Conservation (phyloP, 2,888 invertebrate species). For the Andrena trimmerana region DNA sequence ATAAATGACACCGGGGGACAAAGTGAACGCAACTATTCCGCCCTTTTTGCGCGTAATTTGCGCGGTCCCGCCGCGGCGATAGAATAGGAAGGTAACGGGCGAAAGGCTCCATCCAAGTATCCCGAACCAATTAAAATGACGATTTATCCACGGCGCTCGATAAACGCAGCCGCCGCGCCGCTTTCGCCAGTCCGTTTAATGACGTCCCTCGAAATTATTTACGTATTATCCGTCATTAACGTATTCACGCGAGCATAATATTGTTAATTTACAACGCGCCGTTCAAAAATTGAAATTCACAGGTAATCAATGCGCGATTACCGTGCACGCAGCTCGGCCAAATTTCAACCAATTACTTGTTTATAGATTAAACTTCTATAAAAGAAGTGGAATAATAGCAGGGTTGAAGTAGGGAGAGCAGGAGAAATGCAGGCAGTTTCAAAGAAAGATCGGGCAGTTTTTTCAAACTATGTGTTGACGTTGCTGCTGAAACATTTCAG, state of each 20-base stretch:
- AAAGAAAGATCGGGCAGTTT: too few relatives aligned
- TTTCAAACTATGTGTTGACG: too few relatives aligned
- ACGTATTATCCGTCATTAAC: constrained; percentile 41
- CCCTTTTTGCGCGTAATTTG: constrained; percentile 17
- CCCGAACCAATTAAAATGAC: constrained; percentile 34
- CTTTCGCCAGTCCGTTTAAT: constrained; percentile 32
- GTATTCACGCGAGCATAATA: constrained; percentile 37
- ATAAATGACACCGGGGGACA: constrained; percentile 61
- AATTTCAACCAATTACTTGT: constrained; percentile 9
- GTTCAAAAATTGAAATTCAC: constrained; percentile 37
- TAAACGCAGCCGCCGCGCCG: constrained; percentile 13
- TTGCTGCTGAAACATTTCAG: not conserved
- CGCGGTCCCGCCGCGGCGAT: constrained; percentile 42
- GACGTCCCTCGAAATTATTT: constrained; percentile 35
- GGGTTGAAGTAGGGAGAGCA: not conserved
- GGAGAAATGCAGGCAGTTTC: too few relatives aligned
- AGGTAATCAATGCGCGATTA: constrained; percentile 12
- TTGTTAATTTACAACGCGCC: constrained; percentile 31
- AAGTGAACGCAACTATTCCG: constrained; percentile 52
- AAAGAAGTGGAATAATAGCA: not conserved
- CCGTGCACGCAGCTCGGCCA: not conserved
- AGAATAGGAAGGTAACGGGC: constrained; percentile 22
- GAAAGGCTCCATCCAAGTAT: constrained; percentile 5
- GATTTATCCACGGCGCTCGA: constrained; percentile 34
- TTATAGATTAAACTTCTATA: not conserved